phyloP scores from a whole-genome alignment of 2,888 invertebrate species.

The Nysson spinosus region DNA sequence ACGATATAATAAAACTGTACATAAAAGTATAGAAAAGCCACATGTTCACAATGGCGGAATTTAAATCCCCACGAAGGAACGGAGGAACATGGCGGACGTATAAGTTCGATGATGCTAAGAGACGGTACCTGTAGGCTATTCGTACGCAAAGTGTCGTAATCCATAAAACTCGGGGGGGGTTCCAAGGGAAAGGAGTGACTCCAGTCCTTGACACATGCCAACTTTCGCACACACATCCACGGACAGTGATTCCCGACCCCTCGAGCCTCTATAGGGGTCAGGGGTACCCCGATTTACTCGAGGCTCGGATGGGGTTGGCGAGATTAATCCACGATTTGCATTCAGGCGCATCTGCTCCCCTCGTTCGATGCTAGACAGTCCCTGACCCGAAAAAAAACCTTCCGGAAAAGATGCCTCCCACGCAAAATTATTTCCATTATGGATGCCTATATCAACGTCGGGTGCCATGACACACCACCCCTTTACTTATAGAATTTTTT shows the following conservation, averaged over 20 bases:
- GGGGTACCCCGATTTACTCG: slow-evolving; percentile 56
- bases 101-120: slow-evolving; percentile 11
- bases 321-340: slow-evolving; percentile 78
- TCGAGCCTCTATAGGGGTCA: slow-evolving; percentile 60
- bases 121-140: slow-evolving; percentile 39
- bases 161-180: slow-evolving; percentile 62
- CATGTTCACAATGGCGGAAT: not conserved
- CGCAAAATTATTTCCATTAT: slow-evolving; percentile 53
- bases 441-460: too few relatives aligned
- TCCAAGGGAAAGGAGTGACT: slow-evolving; percentile 68
- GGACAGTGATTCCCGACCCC: slow-evolving; percentile 61
- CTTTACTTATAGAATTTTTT: too few relatives aligned
- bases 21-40: not conserved
- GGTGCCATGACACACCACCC: not conserved
- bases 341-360: slow-evolving; percentile 76
- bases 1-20: too few relatives aligned
- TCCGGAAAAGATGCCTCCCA: slow-evolving; percentile 48
- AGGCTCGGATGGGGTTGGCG: slow-evolving; percentile 67
- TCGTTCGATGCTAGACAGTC: slow-evolving; percentile 53
- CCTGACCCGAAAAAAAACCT: slow-evolving; percentile 54
- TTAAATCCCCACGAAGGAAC: not conserved
- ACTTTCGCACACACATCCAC: slow-evolving; percentile 65
- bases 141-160: slow-evolving; percentile 60
- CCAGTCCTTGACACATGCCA: slow-evolving; percentile 71
- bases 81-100: too few relatives aligned